These are phyloP conservation scores for Cremastinae sp. DNA, from an alignment of 2,888 invertebrate genomes.

Conservation along the genomic window DNA sequence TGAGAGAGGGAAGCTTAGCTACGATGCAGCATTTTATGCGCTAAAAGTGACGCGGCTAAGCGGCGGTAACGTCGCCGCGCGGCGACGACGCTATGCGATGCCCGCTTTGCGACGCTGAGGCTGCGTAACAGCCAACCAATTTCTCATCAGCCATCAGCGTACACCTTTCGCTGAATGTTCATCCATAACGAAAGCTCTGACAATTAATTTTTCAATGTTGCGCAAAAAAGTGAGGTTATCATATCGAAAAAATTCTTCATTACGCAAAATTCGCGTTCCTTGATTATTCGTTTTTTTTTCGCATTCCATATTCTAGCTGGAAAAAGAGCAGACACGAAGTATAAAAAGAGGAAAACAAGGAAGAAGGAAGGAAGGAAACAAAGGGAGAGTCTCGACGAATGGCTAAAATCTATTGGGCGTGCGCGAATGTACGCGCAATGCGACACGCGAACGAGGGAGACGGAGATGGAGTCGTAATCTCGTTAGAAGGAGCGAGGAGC, in stretches of 20 bases:
- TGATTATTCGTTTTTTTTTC: no score
- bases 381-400: constrained; percentile 31
- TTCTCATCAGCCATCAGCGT: constrained; percentile 54
- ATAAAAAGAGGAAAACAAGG: constrained; percentile 27
- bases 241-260: no score
- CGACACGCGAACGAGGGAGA: constrained; percentile 76
- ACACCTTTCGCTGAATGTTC: constrained; percentile 4
- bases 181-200: no score
- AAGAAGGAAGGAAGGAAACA: constrained; percentile 30
- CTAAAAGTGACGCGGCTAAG: constrained; percentile 70
- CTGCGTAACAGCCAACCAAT: constrained; percentile 57
- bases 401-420: constrained; percentile 70
- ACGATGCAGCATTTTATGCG: constrained; percentile 69
- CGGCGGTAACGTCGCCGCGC: constrained; percentile 53
- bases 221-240: no score
- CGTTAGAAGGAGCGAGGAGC: constrained; percentile 67
- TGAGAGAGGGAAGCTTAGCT: constrained; percentile 44
- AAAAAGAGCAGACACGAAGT: constrained; percentile 7
- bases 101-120: constrained; percentile 59
- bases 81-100: constrained; percentile 57
- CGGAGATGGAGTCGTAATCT: constrained; percentile 72
- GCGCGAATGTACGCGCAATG: constrained; percentile 78
- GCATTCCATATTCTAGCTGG: no score
- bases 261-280: no score
- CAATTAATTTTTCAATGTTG: no score